A percentile compares a stretch with the other conserved stretches of the same genome.
Evolutionary conservation across 2,888 invertebrate species (phyloP).

Genomic region (Hirtodrosophila confusa): DNA sequence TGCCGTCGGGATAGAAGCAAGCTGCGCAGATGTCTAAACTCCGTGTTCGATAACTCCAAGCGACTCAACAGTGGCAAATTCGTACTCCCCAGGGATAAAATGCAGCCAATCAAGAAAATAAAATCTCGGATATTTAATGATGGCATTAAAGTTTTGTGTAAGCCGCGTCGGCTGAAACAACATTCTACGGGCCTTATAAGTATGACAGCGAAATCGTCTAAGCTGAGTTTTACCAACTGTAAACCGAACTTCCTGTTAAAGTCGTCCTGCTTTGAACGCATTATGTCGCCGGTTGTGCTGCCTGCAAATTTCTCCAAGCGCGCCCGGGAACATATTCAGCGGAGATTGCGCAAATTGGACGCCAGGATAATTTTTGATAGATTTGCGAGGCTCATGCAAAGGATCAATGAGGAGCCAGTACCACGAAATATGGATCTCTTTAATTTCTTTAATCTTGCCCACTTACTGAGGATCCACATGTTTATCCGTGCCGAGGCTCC

Average conservation of each 20-base stretch:
- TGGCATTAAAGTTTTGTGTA: not conserved
- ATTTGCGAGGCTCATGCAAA: conserved; percentile 4
- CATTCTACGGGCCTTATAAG: conserved; percentile 12
- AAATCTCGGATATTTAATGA: not conserved
- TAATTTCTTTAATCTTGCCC: conserved; percentile 26
- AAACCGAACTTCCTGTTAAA: conserved; percentile 7
- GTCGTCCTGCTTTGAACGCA: not conserved
- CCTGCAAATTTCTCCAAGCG: conserved; percentile 4
- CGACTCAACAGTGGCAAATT: too few species aligned
- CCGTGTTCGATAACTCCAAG: too few species aligned
- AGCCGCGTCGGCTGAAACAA: not conserved
- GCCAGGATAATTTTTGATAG: conserved; percentile 15
- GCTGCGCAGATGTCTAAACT: too few species aligned
- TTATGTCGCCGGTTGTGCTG: not conserved
- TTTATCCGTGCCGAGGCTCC: conserved; percentile 12
- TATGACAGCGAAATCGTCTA: not conserved
- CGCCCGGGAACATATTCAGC: conserved; percentile 2
- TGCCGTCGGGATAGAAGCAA: too few species aligned
- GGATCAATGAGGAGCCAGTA: conserved; percentile 11
- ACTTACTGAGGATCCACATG: conserved; percentile 23
- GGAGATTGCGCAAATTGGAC: not conserved
- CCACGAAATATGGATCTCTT: conserved; percentile 14
- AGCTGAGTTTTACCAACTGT: not conserved
- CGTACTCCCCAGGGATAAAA: too few species aligned
- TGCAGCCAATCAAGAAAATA: not conserved